phyloP scores from a whole-genome alignment of 2,888 invertebrate genomes.

The Cenopis cana region DNA sequence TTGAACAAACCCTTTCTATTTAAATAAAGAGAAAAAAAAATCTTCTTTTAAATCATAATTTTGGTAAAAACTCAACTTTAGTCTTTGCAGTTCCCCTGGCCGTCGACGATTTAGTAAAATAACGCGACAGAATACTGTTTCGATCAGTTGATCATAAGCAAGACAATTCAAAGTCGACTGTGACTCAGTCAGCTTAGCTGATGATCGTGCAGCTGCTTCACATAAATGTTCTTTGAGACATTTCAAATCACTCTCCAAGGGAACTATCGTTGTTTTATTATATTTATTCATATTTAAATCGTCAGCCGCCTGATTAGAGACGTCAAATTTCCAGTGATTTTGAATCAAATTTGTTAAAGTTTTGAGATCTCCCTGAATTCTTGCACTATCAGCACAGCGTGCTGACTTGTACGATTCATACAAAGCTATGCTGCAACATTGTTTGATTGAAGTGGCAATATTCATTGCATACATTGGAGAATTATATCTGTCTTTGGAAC shows the following conservation, averaged over 20 bases:
- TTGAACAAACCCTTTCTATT: no score
- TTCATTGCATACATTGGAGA: conserved; percentile 38
- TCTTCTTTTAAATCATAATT: neutral
- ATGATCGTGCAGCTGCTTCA: conserved; percentile 3
- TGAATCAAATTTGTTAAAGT: conserved; percentile 1
- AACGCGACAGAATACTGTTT: conserved; percentile 14
- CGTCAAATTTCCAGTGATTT: conserved; percentile 6
- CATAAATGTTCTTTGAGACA: conserved; percentile 7
- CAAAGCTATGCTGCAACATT: conserved; percentile 12
- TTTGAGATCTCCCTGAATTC: conserved; percentile 7
- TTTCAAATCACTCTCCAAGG: conserved; percentile 7
- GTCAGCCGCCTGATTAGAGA: conserved; percentile 3
- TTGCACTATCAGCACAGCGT: conserved; percentile 9
- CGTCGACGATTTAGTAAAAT: conserved; percentile 1
- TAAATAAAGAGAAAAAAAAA: no score
- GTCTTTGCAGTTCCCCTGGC: conserved; percentile 6
- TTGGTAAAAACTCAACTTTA: conserved; percentile 6
- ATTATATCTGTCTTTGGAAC: conserved; percentile 16
- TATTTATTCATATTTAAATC: conserved; percentile 15
- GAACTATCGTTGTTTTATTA: conserved; percentile 15
- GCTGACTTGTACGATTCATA: conserved; percentile 9
- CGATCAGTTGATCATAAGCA: conserved; percentile 3
- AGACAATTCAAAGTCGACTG: neutral
- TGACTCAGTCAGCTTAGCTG: conserved; percentile 7
- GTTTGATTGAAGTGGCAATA: conserved; percentile 21